A percentile compares a stretch with the other conserved stretches of the same genome.
These are phyloP conservation scores for Willowsia nigromaculata DNA, from an alignment of 2,888 invertebrate species.

Conservation along the genomic window DNA sequence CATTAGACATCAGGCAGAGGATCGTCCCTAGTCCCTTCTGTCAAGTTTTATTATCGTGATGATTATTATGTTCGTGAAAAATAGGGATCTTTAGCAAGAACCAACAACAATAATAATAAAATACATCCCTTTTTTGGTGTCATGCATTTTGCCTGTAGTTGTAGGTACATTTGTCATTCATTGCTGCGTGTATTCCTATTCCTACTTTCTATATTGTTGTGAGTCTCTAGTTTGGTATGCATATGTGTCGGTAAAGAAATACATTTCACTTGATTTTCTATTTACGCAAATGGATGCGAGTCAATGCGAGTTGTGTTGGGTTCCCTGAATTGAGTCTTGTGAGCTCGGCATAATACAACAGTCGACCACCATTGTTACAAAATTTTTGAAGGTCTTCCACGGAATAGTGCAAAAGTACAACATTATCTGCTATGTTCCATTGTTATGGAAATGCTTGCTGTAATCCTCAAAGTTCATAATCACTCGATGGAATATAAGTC, in stretches of 20 bases:
- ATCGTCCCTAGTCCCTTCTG: conserved; percentile 59
- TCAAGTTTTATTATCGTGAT: conserved; percentile 64
- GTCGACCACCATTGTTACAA: neutral
- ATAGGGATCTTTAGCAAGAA: conserved; percentile 55
- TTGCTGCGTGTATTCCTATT: neutral
- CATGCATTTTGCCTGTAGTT: neutral
- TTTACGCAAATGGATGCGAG: neutral
- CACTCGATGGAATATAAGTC: neutral
- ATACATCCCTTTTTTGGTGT: neutral
- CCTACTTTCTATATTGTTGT: too few species aligned
- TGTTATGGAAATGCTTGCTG: neutral
- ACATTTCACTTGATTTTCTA: conserved; percentile 4
- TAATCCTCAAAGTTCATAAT: neutral
- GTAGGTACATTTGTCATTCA: neutral
- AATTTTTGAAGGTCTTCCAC: conserved; percentile 18
- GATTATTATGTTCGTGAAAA: conserved; percentile 64
- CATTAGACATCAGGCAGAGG: conserved; percentile 23
- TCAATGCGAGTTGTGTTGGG: too few species aligned
- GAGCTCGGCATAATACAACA: too few species aligned
- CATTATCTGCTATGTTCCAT: neutral
- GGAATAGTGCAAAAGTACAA: neutral
- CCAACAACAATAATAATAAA: conserved; percentile 2
- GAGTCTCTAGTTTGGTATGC: neutral
- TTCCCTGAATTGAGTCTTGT: neutral
- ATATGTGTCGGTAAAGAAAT: neutral